phyloP scores from a whole-genome alignment of 2,888 invertebrate species.

The Drosophila cyrtoloma region DNA sequence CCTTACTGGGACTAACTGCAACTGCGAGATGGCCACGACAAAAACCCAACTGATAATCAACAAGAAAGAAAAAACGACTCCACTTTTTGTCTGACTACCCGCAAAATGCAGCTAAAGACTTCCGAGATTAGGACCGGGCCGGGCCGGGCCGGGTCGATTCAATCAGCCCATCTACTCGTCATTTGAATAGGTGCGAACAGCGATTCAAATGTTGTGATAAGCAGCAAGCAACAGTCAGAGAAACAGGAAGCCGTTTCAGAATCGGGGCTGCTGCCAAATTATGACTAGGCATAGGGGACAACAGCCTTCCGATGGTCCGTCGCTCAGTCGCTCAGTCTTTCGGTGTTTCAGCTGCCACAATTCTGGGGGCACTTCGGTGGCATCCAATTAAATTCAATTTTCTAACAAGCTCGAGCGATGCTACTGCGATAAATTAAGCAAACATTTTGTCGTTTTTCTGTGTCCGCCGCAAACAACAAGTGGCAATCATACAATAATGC shows the following conservation, averaged over 20 bases:
- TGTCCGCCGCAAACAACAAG: constrained; percentile 25
- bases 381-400: constrained; percentile 82
- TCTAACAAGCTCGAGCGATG: constrained; percentile 71
- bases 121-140: constrained; percentile 45
- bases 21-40: constrained; percentile 66
- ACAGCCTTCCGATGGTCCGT: background rate
- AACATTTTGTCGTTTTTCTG: constrained; percentile 63
- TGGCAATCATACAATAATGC: background rate
- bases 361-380: constrained; percentile 62
- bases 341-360: constrained; percentile 15
- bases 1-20: constrained; percentile 18
- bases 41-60: constrained; percentile 65
- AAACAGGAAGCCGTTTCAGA: constrained; percentile 60
- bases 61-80: constrained; percentile 33
- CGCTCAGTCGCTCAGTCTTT: background rate
- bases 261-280: constrained; percentile 65
- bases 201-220: constrained; percentile 66
- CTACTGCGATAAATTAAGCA: constrained; percentile 81
- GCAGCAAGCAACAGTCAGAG: constrained; percentile 12
- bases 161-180: constrained; percentile 67
- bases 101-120: constrained; percentile 55
- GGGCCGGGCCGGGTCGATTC: constrained; percentile 28
- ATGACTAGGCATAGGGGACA: constrained; percentile 69
- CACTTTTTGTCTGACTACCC: constrained; percentile 42
- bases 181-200: constrained; percentile 79